Evolutionary conservation across 2,113 vertebrate species (phyloP).

Genomic region (Pavo muticus): DNA sequence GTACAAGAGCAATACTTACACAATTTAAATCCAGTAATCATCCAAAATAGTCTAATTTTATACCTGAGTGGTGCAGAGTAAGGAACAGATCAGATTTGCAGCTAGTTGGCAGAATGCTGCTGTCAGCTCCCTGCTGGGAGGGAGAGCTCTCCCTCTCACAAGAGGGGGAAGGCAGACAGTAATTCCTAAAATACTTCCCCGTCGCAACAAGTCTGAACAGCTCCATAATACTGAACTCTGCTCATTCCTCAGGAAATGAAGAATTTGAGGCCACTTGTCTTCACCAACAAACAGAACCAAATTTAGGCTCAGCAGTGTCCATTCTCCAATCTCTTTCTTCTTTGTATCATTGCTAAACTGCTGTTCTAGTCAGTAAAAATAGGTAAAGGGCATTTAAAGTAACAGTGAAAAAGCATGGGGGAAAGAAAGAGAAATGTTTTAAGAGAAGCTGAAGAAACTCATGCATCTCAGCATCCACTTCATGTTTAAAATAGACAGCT

Average conservation of each 20-base stretch:
- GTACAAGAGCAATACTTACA: neutral
- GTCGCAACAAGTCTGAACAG: neutral
- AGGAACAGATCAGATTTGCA: neutral
- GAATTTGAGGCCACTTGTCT: neutral
- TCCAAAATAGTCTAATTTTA: neutral
- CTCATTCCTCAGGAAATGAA: neutral
- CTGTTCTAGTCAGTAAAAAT: neutral
- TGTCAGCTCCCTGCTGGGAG: neutral
- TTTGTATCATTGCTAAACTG: neutral
- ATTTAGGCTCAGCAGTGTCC: neutral
- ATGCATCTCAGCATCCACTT: neutral
- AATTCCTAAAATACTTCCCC: conserved; percentile 37
- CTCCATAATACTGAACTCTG: neutral
- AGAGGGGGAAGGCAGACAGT: neutral
- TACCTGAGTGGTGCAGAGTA: neutral
- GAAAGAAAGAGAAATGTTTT: neutral
- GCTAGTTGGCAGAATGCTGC: neutral
- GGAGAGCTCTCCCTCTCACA: neutral
- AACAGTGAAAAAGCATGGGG: neutral
- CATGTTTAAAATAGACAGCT: neutral
- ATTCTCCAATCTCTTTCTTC: neutral
- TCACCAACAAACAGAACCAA: neutral
- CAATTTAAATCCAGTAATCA: neutral
- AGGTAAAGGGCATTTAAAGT: neutral
- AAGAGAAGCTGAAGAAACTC: neutral